Percentiles rank a stretch among this genome's conserved stretches.
Conservation (phyloP, 1,140 invertebrate genomes). For the Drosophila bipectinata region DNA sequence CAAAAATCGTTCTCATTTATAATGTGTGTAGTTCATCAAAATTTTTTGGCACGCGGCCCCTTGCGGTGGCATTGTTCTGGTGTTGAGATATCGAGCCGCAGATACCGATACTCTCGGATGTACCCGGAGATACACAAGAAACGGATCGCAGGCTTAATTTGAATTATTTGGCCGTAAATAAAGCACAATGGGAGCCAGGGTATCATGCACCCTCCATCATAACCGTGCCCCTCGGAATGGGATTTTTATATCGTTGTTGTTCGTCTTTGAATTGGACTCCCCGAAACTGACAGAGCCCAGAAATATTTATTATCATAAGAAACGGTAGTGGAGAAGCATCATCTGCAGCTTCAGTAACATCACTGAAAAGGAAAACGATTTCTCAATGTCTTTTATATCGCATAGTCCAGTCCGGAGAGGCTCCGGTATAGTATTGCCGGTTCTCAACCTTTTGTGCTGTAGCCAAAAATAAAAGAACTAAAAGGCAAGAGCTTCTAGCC, state of each 20-base stretch:
- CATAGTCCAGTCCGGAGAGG: slow-evolving; percentile 23
- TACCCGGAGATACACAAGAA: slow-evolving; percentile 29
- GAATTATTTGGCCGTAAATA: slow-evolving; percentile 82
- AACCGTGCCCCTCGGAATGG: slow-evolving; percentile 38
- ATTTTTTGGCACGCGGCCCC: slow-evolving; percentile 74
- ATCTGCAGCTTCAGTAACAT: slow-evolving; percentile 26
- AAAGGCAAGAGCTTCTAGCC: neutral
- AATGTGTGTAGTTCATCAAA: slow-evolving; percentile 71
- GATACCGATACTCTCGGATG: slow-evolving; percentile 46
- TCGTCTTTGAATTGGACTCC: slow-evolving; percentile 56
- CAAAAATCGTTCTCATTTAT: slow-evolving; percentile 26
- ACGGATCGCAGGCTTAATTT: slow-evolving; percentile 67
- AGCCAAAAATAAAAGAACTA: slow-evolving; percentile 39
- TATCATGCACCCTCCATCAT: neutral
- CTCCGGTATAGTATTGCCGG: slow-evolving; percentile 18
- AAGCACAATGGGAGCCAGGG: slow-evolving; percentile 64
- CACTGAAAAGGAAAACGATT: slow-evolving; percentile 78
- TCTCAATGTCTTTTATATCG: slow-evolving; percentile 80
- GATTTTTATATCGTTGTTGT: slow-evolving; percentile 64
- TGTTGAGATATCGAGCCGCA: slow-evolving; percentile 54
- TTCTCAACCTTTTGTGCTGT: slow-evolving; percentile 48
- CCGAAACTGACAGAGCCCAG: slow-evolving; percentile 50
- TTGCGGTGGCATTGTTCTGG: slow-evolving; percentile 47
- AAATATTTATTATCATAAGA: slow-evolving; percentile 81
- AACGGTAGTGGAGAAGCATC: slow-evolving; percentile 49